Evolutionary conservation across 1,140 invertebrate species (phyloP), one percentile per base, ranked within the genome.

Genomic region (Himalopsyche phryganea): DNA sequence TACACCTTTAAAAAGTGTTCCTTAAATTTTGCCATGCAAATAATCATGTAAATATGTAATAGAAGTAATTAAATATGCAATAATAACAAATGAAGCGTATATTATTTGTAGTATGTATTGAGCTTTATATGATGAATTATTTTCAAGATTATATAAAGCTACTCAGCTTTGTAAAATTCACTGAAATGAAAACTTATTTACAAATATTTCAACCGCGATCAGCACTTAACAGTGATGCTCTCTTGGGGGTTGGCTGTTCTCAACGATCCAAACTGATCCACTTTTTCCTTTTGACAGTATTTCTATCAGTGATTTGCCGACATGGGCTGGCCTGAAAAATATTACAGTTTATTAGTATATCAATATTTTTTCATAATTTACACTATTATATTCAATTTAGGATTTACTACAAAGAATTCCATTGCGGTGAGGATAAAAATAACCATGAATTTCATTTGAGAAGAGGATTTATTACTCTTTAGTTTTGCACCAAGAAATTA

Each of bases 261-360:
- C 85, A 3, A 87, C 83, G 6, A 85, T 66, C 86, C 86, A 88
- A 13, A 87, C 83, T 2, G 83, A 83, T 14, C 86, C 86, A 66
- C 84, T 87, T 54, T 83, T 80, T 14, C 79, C 85, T 63, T 80
- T 85, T 47, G 76, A 77, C 14, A 88, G 67, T 6, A 87, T 70
- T 35, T 87, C 83, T 45, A 86, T 77, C 61, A 88, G 67, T 3
- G 82, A 79, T 66, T 83, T 81, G 0, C 80, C 84, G 4, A 87
- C 83, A 66, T 85, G 82, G 52, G 86, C 84, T 2, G 81, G 67
- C 65, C 85, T 87, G 71, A 2, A 81, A 81, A 50, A 58, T 6
- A 13, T 23, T 51, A 42, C 23, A 51, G 40, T 28, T 28, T 28
- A 9, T 28, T 28, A 5, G n/a, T n/a, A n/a, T n/a, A n/a, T n/a